A percentile compares a stretch with the other conserved stretches of the same genome.
These are phyloP conservation scores for Leptopilina myrica DNA, from an alignment of 2,888 invertebrate genomes.

Conservation along the genomic window DNA sequence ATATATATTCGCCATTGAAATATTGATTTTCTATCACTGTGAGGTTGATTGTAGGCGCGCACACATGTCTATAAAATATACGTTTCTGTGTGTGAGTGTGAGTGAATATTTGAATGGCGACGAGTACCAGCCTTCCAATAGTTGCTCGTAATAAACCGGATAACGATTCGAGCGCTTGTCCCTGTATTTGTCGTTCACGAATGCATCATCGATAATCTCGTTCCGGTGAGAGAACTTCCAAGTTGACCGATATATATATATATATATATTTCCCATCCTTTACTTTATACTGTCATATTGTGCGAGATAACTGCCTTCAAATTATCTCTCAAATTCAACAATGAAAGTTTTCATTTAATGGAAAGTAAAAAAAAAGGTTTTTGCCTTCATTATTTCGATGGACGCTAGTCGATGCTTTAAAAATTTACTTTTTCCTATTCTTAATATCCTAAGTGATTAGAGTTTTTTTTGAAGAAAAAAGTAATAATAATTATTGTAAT, in stretches of 20 bases:
- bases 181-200: slow-evolving; percentile 32
- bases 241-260: slow-evolving; percentile 31
- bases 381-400: too few relatives aligned
- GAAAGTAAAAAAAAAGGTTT: too few relatives aligned
- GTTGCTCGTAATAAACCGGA: slow-evolving; percentile 21
- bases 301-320: neutral
- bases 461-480: too few relatives aligned
- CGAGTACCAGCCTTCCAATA: slow-evolving; percentile 9
- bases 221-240: slow-evolving; percentile 22
- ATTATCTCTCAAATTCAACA: neutral
- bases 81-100: neutral
- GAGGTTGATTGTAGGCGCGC: neutral
- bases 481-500: too few relatives aligned
- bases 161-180: slow-evolving; percentile 29
- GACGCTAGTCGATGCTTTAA: too few relatives aligned
- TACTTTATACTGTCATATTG: neutral
- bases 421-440: too few relatives aligned
- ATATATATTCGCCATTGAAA: neutral
- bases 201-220: slow-evolving; percentile 35
- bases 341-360: too few relatives aligned
- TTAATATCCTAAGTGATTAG: too few relatives aligned
- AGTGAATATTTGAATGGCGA: slow-evolving; percentile 4
- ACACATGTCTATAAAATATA: neutral
- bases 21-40: slow-evolving; percentile 26
- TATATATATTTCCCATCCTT: neutral